Percentiles rank a stretch among this genome's conserved stretches.
phyloP scores from a whole-genome alignment of 2,797 vertebrate genomes.

The Sebastes wilsoni region DNA sequence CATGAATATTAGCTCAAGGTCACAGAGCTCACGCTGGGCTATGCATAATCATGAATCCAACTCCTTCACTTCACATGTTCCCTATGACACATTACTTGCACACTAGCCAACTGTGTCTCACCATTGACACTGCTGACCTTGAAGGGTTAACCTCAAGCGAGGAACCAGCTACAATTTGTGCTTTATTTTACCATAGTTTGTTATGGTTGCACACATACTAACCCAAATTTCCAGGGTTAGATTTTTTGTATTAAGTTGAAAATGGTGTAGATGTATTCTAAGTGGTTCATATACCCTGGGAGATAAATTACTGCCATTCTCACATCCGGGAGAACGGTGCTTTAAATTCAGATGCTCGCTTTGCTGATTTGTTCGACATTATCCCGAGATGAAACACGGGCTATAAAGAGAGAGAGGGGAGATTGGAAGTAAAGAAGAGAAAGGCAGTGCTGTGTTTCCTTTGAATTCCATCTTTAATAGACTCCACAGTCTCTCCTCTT shows the following conservation, averaged over 20 bases:
- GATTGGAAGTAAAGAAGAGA: slow-evolving; percentile 60
- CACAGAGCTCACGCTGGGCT: slow-evolving; percentile 57
- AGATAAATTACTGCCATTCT: slow-evolving; percentile 47
- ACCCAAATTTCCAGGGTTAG: slow-evolving; percentile 27
- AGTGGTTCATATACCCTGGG: slow-evolving; percentile 27
- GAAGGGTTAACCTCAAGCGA: slow-evolving; percentile 23
- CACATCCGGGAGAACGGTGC: slow-evolving; percentile 24
- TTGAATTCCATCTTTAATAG: slow-evolving; percentile 79
- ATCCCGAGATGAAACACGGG: slow-evolving; percentile 70
- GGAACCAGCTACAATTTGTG: slow-evolving; percentile 16
- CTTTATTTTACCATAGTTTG: neutral
- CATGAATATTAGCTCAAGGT: slow-evolving; percentile 83
- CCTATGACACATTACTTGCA: slow-evolving; percentile 4
- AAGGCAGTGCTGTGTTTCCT: slow-evolving; percentile 53
- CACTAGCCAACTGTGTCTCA: slow-evolving; percentile 15
- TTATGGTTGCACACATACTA: neutral
- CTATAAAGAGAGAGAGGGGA: slow-evolving; percentile 55
- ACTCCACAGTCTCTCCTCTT: slow-evolving; percentile 53
- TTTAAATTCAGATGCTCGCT: slow-evolving; percentile 67
- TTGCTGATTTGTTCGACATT: slow-evolving; percentile 75
- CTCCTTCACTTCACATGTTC: slow-evolving; percentile 49
- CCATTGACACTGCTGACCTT: slow-evolving; percentile 33
- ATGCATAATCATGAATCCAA: slow-evolving; percentile 73
- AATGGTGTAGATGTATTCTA: slow-evolving; percentile 12
- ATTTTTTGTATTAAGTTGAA: slow-evolving; percentile 22